Evolutionary conservation across 2,113 vertebrate species (phyloP), one percentile per base, ranked within the genome.

Genomic region (Microtus oregoni): DNA sequence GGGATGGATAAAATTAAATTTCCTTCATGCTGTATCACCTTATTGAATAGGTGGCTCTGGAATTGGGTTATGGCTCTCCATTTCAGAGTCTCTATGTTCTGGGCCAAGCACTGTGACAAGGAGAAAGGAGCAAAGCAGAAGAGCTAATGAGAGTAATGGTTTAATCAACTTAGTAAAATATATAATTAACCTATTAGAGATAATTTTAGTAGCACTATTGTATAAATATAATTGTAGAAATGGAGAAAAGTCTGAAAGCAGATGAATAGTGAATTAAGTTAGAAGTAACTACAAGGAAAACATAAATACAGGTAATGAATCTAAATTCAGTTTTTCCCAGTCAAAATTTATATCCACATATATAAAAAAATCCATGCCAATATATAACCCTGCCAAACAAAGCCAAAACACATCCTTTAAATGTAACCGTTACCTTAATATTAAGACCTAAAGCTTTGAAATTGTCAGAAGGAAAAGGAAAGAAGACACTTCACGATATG

Each of bases 91-190:
- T 65, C 63, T 65, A 11, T 65, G 26, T 65, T 65, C 63, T 28
- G 26, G 63, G 63, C 28, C 63, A 30, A 65, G 26, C 26, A 30
- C 26, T 65, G 28, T 67, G 65, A 12, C 10, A 67, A 28, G 65
- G 65, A 67, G 28, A 67, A 67, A 30, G 28, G 63, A 67, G 28
- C 11, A 67, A 67, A 67, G 65, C 11, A 67, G 65, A 67, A 67
- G 11, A 67, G 28, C 65, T 12, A 67, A 67, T 30, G 28, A 30
- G 3, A 67, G 1, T 67, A 67, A 4, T 67, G 26, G 28, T 67
- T 89, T 82, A 76, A 86, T 26, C 30, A 86, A 75, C n/a, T 88
- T 78, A 82, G 61, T 72, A 61, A 68, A 96, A 95, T 67, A 78
- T 78, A 58, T 86, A 52, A 90, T 83, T 76, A 15, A 82, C 65